phyloP scores from a whole-genome alignment of 2,888 invertebrate genomes.

The Zygogramma bicolorata region DNA sequence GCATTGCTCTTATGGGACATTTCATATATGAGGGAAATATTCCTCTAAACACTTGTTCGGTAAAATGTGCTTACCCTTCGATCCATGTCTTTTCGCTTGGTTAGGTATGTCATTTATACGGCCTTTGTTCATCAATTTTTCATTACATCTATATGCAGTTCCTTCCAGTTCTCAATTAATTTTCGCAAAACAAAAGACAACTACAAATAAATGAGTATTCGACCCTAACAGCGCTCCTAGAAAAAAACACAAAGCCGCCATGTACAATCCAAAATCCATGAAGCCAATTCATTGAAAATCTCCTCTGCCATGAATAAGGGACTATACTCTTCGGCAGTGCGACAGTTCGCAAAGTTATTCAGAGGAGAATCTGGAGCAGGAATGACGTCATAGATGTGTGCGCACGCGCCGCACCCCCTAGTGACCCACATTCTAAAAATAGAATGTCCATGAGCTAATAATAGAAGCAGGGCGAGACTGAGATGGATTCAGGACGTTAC shows the following conservation, averaged over 20 bases:
- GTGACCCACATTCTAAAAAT: conserved; percentile 68
- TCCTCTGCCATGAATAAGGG: conserved; percentile 20
- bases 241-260: background rate
- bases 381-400: conserved; percentile 67
- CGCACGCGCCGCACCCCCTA: conserved; percentile 61
- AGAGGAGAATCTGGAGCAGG: conserved; percentile 55
- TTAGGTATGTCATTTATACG: too few relatives aligned
- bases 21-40: too few relatives aligned
- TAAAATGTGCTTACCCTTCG: too few relatives aligned
- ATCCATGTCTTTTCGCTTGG: too few relatives aligned
- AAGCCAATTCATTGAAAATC: background rate
- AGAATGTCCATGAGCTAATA: conserved; percentile 67
- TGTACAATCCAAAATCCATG: background rate
- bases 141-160: too few relatives aligned
- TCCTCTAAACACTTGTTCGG: too few relatives aligned
- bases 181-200: too few relatives aligned
- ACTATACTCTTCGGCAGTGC: conserved; percentile 46
- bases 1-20: too few relatives aligned
- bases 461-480: conserved; percentile 64
- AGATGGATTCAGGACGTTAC: conserved; percentile 56
- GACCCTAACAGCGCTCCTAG: too few relatives aligned
- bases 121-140: too few relatives aligned
- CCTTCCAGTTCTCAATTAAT: too few relatives aligned
- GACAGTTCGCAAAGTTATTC: conserved; percentile 44
- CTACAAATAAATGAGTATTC: too few relatives aligned